Conservation (phyloP, 1,140 invertebrate species). For the Lanistes nyassanus region DNA sequence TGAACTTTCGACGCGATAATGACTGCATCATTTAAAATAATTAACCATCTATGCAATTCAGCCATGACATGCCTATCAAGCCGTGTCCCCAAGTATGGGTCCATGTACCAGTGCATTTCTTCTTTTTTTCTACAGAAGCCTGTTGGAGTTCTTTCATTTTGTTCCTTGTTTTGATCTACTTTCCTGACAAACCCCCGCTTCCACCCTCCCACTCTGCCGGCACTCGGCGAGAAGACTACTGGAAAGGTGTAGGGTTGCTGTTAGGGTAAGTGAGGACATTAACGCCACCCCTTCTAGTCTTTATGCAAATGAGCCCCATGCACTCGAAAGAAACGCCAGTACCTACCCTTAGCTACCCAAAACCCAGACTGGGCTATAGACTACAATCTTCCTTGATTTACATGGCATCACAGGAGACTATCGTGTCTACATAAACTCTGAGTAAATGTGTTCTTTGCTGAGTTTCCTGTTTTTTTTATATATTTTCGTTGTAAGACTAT, state of each 20-base stretch:
- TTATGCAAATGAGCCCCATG: not conserved
- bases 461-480: too few relatives aligned
- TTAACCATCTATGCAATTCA: not conserved
- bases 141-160: conserved; percentile 36
- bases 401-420: not conserved
- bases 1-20: too few relatives aligned
- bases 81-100: not conserved
- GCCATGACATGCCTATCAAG: not conserved
- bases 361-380: not conserved
- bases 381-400: too few relatives aligned
- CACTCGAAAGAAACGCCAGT: too few relatives aligned
- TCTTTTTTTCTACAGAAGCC: conserved; percentile 36
- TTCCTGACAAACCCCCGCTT: conserved; percentile 40
- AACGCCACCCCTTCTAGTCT: not conserved
- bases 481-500: too few relatives aligned
- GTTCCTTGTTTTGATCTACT: conserved; percentile 42
- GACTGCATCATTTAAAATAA: not conserved
- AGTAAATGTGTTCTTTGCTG: too few relatives aligned
- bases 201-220: conserved; percentile 44
- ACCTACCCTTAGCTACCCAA: not conserved
- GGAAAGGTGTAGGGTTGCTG: conserved; percentile 26
- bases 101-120: not conserved
- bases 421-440: too few relatives aligned
- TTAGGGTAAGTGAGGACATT: conserved; percentile 20
- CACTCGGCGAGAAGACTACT: conserved; percentile 34